Evolutionary conservation across 2,797 vertebrate genomes (phyloP), one percentile per base, ranked within the genome.

Genomic region (Sebastes kiyomatsui): DNA sequence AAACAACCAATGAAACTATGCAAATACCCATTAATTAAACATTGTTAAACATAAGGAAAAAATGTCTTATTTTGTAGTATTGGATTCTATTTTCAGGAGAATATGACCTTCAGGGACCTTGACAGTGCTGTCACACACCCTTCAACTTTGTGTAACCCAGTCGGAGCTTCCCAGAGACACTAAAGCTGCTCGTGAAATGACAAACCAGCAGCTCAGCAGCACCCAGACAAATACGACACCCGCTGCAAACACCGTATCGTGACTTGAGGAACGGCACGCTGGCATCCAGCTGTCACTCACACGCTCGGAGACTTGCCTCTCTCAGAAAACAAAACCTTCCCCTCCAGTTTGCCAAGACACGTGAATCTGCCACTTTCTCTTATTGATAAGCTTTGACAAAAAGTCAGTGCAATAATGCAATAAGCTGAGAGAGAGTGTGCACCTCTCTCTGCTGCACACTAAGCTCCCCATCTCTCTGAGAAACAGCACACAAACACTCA

Each of bases 381-480:
- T 67, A 81, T 81, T 85, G 87, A 93, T 93, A 91, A 93, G 87
- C 82, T 71, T 16, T 81, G 87, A 93, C 86, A 90, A 87, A 84
- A 77, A 82, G 78, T 78, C 61, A 22, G 79, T 71, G 82, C 80
- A 82, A 85, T 71, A 78, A 87, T 35, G 82, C 80, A 84, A 72
- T 76, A 83, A 84, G 75, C 70, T 30, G 66, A 81, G 77, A 79
- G 72, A 46, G 30, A 52, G 52, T 49, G 12, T 30, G 46, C 27
- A 25, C 16, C 38, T 70, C 16, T 52, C 2, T 55, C 12, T 28
- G 46, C 49, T 70, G 69, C n/a, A 27, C 85, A 79, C 80, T 87
- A 87, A 86, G 78, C 90, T 92, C 83, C 84, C 73, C 78, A 60
- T 91, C 83, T 82, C 80, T 83, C 69, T 27, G 27, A 82, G 81